Evolutionary conservation across 2,113 vertebrate species (phyloP).

Genomic region (Dasypus novemcinctus): DNA sequence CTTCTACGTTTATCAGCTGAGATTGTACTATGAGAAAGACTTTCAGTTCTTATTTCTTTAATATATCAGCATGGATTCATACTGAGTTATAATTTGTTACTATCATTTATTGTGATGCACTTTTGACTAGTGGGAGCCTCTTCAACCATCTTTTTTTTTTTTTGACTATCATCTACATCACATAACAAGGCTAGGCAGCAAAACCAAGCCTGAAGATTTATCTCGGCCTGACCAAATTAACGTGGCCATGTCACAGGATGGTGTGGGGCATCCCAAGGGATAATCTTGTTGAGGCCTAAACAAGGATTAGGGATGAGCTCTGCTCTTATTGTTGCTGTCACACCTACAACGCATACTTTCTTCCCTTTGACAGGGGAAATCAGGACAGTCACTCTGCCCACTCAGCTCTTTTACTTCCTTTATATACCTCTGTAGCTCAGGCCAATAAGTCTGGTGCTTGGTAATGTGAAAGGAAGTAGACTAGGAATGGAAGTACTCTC

Average conservation of each 20-base stretch:
- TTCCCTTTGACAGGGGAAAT: background rate
- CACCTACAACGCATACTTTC: background rate
- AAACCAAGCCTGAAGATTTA: background rate
- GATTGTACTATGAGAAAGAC: background rate
- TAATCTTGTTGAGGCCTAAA: background rate
- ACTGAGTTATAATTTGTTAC: too few species aligned
- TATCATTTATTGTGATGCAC: too few species aligned
- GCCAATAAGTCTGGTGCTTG: background rate
- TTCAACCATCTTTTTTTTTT: too few species aligned
- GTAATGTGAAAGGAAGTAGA: background rate
- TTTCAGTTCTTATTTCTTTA: background rate
- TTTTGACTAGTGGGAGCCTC: too few species aligned
- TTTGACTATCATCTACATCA: too few species aligned
- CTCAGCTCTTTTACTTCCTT: background rate
- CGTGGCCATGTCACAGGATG: background rate
- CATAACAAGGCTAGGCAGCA: too few species aligned
- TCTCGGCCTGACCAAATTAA: background rate
- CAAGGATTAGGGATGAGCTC: background rate
- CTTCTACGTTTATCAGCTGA: background rate
- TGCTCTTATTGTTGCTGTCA: background rate
- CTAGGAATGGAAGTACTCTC: background rate
- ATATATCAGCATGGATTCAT: too few species aligned
- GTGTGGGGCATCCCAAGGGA: background rate
- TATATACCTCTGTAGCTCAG: background rate
- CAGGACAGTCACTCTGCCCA: background rate